Conservation (phyloP, 2,797 vertebrate species). For the Pangasius larnaudii region DNA sequence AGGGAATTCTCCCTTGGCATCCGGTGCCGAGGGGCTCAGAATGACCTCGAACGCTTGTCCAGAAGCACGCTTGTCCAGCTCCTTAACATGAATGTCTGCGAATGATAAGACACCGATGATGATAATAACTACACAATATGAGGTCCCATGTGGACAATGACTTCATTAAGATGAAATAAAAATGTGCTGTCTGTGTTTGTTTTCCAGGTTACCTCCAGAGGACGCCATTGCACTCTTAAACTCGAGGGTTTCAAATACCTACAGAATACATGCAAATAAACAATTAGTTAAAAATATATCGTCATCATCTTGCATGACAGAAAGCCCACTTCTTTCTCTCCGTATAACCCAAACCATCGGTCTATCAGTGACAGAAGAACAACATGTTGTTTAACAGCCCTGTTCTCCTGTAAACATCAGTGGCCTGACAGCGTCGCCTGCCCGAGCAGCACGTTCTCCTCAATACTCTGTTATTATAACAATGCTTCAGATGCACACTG, state of each 20-base stretch:
- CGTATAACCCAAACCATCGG: background rate
- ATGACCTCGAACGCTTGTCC: slow-evolving; percentile 97
- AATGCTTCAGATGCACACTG: background rate
- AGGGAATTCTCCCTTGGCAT: slow-evolving; percentile 84
- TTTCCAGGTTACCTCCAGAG: slow-evolving; percentile 67
- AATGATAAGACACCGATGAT: slow-evolving; percentile 4
- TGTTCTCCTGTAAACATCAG: slow-evolving; percentile 11
- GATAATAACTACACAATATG: background rate
- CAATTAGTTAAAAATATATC: background rate
- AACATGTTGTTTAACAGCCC: background rate
- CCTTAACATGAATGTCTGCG: slow-evolving; percentile 91
- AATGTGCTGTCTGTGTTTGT: slow-evolving; percentile 12
- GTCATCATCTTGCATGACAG: slow-evolving; percentile 6
- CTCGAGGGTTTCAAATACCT: slow-evolving; percentile 57
- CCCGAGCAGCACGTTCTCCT: slow-evolving; percentile 4
- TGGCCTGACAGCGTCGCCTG: background rate
- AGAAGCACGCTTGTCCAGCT: slow-evolving; percentile 91
- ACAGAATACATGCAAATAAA: slow-evolving; percentile 30
- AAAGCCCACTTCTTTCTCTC: background rate
- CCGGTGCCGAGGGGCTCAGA: slow-evolving; percentile 84
- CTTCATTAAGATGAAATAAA: slow-evolving; percentile 25
- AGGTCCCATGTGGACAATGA: background rate
- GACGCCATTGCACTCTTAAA: slow-evolving; percentile 67
- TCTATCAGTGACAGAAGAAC: background rate
- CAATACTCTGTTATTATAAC: background rate